Base-by-base conservation (phyloP, 1,140 invertebrate species). In the Radopholus similis region DNA sequence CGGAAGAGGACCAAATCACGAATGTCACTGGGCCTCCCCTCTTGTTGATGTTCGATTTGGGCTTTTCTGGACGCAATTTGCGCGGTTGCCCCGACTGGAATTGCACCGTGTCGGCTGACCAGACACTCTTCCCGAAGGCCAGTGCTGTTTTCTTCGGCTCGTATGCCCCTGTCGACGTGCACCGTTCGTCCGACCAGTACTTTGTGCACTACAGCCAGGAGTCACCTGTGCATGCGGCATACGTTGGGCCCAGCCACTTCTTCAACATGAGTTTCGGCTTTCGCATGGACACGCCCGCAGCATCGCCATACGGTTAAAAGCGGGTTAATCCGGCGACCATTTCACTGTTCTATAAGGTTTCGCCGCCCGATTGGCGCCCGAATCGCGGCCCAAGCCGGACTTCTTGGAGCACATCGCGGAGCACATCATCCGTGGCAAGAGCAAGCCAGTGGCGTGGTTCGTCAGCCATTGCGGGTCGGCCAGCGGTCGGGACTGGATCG, bases 371-470 rank as follows among this genome's bases (percentile, higher is more conserved):
- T 64, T 80, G 44, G 75, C 70, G 9, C 30, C 26, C 11, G 44
- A 69, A 23, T 79, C 74, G 5, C 28, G 55, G 44, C 56, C 49
- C 40, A 34, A 66, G 37, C 18, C 3, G 15, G 23, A 58, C 18
- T 35, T 42, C 18, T 15, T 35, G 15, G 26, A 59, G 8, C 18
- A 75, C 53, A 38, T 70, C 6, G 34, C 71, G 6, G 66, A 72
- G 28, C 32, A 32, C 23, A 59, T 65, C 21, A 75, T 77, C 18
- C 2, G 32, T 23, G 80, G 80, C 4, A 85, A 84, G 69, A 83
- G 75, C 2, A 85, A 84, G 71, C 71, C 74, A 57, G 81, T 79
- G 15, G 84, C 83, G 3, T 84, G 49, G 63, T 54, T 54, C 55
- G 83, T 85, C 8, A 82, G 80, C 15, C 81, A 83, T 54, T 82